These are phyloP conservation scores for Lasioglossum leucozonium DNA, from an alignment of 2,888 invertebrate species.

Conservation along the genomic window DNA sequence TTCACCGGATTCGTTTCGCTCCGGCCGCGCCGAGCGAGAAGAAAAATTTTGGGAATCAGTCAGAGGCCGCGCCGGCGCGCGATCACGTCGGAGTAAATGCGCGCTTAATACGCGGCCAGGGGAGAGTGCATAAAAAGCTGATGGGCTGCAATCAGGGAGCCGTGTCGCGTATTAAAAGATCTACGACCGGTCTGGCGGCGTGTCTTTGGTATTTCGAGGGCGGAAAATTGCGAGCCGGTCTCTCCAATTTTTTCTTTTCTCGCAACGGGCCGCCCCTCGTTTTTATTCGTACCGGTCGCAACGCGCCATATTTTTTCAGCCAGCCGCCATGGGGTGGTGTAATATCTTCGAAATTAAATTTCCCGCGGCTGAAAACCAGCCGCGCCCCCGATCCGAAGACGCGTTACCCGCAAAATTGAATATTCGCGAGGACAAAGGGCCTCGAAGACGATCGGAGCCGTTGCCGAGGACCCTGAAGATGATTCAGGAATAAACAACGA, in stretches of 20 bases:
- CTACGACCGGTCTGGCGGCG: constrained; percentile 56
- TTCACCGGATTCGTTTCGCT: constrained; percentile 38
- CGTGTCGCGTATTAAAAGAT: constrained; percentile 74
- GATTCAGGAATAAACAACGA: neutral
- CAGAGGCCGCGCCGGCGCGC: constrained; percentile 43
- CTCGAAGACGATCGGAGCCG: neutral
- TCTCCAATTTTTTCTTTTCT: too few relatives aligned
- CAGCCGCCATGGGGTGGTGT: constrained; percentile 5
- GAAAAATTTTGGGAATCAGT: constrained; percentile 36
- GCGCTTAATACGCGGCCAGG: constrained; percentile 61
- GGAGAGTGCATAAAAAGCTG: constrained; percentile 72
- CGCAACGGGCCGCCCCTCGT: constrained; percentile 15
- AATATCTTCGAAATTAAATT: constrained; percentile 65
- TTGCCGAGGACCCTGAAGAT: too few relatives aligned
- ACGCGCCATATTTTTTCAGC: constrained; percentile 54
- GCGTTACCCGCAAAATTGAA: constrained; percentile 29
- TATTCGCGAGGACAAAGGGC: constrained; percentile 25
- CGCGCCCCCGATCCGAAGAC: neutral
- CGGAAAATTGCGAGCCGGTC: constrained; percentile 51
- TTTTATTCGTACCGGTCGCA: constrained; percentile 44
- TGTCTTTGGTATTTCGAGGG: constrained; percentile 46
- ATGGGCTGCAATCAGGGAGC: constrained; percentile 74
- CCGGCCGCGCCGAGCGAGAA: neutral
- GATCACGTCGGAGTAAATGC: constrained; percentile 62
- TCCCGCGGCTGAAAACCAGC: constrained; percentile 30